These are phyloP conservation scores for Epirrhoe alternata DNA, from an alignment of 2,888 invertebrate genomes.

Conservation along the genomic window DNA sequence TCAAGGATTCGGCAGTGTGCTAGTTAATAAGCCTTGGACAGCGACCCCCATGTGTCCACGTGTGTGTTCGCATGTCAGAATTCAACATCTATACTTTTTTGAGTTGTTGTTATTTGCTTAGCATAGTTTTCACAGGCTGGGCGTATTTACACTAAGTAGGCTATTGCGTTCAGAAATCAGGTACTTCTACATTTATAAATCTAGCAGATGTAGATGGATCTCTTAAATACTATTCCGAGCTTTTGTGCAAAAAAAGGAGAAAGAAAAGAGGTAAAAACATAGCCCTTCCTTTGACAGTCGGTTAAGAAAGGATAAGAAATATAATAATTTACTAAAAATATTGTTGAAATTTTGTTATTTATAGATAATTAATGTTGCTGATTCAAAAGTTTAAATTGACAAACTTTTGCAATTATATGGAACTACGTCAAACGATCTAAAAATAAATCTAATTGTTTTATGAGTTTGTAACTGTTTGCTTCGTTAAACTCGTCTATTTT, in stretches of 20 bases:
- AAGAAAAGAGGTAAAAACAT: not conserved
- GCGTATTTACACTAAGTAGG: no score
- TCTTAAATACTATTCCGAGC: no score
- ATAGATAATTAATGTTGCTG: no score
- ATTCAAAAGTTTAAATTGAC: not conserved
- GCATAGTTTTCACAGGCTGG: not conserved
- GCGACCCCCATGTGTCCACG: constrained; percentile 14
- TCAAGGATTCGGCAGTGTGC: constrained; percentile 34
- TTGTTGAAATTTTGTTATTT: not conserved
- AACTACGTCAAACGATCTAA: not conserved
- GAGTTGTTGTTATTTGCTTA: not conserved
- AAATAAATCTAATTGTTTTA: constrained; percentile 10
- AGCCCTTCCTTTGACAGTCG: no score
- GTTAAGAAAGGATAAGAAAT: no score
- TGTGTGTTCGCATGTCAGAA: constrained; percentile 4
- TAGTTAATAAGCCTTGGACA: constrained; percentile 26
- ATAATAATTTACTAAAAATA: no score
- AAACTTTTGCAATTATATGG: constrained; percentile 1
- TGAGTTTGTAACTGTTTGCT: not conserved
- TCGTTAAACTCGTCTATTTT: not conserved
- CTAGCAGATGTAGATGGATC: no score
- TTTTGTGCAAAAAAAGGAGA: no score
- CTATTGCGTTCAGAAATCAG: no score
- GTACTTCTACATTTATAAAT: no score
- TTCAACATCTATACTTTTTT: not conserved